A percentile compares a stretch with the other conserved stretches of the same genome.
phyloP scores from a whole-genome alignment of 2,888 invertebrate species.

The Venustoraphidia nigricollis region DNA sequence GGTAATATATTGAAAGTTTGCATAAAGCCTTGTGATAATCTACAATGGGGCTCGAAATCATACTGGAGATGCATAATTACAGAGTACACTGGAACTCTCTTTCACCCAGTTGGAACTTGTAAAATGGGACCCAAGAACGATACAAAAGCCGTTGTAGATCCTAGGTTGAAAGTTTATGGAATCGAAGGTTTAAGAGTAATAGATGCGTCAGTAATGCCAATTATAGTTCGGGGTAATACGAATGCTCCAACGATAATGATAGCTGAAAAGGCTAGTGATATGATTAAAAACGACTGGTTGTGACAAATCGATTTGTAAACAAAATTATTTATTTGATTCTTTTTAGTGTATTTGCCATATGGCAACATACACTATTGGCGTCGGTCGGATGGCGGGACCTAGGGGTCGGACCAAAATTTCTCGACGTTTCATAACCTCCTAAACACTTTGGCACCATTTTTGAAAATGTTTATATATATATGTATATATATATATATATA shows the following conservation, averaged over 20 bases:
- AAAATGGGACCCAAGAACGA: background rate
- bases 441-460: too few relatives aligned
- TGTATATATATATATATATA: too few relatives aligned
- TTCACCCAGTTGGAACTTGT: background rate
- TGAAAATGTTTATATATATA: too few relatives aligned
- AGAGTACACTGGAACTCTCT: background rate
- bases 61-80: background rate
- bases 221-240: background rate
- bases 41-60: background rate
- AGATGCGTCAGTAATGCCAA: background rate
- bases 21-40: background rate
- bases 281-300: background rate
- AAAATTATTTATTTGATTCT: background rate
- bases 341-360: too few relatives aligned
- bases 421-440: too few relatives aligned
- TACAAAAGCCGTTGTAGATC: background rate
- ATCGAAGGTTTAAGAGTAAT: background rate
- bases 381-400: too few relatives aligned
- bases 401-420: too few relatives aligned
- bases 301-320: background rate
- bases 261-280: background rate
- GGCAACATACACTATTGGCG: too few relatives aligned
- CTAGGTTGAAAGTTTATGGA: background rate
- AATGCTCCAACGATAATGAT: background rate
- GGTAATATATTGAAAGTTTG: background rate